A percentile compares a stretch with the other conserved stretches of the same genome.
Conservation (phyloP, 1,140 invertebrate genomes). For the Penaeus indicus region DNA sequence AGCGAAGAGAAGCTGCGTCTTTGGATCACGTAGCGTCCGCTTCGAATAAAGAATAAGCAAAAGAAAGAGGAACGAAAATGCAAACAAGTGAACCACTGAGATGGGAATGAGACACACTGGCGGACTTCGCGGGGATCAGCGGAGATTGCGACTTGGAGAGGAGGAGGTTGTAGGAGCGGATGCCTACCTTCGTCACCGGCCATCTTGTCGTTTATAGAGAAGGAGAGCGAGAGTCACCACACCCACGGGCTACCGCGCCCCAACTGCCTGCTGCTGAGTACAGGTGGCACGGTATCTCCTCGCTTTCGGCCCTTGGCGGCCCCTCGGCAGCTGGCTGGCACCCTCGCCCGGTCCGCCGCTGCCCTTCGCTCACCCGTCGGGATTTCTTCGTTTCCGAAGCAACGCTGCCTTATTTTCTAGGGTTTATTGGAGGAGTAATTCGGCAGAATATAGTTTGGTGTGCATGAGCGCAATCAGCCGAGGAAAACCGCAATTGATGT, state of each 20-base stretch:
- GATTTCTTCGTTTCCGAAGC: too few relatives aligned
- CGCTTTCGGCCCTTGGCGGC: not conserved
- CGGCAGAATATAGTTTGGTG: too few relatives aligned
- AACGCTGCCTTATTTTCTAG: too few relatives aligned
- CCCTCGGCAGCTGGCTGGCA: not conserved
- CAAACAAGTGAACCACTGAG: too few relatives aligned
- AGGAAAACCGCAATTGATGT: not conserved
- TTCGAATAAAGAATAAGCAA: too few relatives aligned
- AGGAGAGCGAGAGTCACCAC: constrained; percentile 38
- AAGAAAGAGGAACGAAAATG: too few relatives aligned
- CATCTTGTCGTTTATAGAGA: constrained; percentile 27
- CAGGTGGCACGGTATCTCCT: constrained; percentile 27
- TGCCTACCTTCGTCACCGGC: constrained; percentile 45
- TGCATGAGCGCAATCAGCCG: too few relatives aligned
- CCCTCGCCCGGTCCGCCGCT: not conserved
- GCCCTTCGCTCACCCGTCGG: too few relatives aligned
- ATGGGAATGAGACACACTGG: constrained; percentile 1
- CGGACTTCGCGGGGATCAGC: not conserved
- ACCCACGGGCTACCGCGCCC: constrained; percentile 37
- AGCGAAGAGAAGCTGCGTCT: too few relatives aligned
- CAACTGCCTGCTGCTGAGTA: constrained; percentile 8
- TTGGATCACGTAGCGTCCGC: too few relatives aligned
- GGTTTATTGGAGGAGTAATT: too few relatives aligned
- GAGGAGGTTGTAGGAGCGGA: not conserved
- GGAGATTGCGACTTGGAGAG: too few relatives aligned